Evolutionary conservation across 2,888 invertebrate genomes (phyloP).

Genomic region (Hermodice carunculata): DNA sequence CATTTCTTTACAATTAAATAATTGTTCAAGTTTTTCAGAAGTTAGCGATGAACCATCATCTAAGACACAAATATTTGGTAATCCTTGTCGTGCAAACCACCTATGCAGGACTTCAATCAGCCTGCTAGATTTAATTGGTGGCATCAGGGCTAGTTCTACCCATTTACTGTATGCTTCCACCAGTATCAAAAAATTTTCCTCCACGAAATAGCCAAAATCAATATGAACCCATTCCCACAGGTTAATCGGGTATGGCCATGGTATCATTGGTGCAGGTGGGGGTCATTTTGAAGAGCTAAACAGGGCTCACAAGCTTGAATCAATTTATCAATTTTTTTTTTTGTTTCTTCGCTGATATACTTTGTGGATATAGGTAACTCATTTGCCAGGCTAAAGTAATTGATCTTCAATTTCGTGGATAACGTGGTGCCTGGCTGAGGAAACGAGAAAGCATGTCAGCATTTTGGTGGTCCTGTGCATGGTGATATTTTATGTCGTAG

Average conservation of each 20-base stretch:
- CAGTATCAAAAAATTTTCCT: not conserved
- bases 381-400: not conserved
- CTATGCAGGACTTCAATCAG: not conserved
- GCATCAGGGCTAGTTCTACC: not conserved
- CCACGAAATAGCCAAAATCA: not conserved
- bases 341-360: not conserved
- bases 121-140: not conserved
- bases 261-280: constrained; percentile 1
- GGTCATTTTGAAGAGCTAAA: not conserved
- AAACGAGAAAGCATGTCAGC: constrained; percentile 53
- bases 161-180: constrained; percentile 5
- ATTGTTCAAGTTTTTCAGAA: not conserved
- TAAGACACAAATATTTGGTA: constrained; percentile 6
- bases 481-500: constrained; percentile 51
- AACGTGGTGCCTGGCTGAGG: not conserved
- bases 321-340: not conserved
- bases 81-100: constrained; percentile 2
- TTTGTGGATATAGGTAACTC: not conserved
- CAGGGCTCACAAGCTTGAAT: not conserved
- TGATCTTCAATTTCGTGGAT: not conserved
- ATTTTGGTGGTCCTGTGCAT: constrained; percentile 48
- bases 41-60: constrained; percentile 19
- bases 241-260: not conserved
- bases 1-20: constrained; percentile 13
- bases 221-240: constrained; percentile 14